Conservation (phyloP, 2,797 vertebrate genomes). For the Hafferia zeledoni region DNA sequence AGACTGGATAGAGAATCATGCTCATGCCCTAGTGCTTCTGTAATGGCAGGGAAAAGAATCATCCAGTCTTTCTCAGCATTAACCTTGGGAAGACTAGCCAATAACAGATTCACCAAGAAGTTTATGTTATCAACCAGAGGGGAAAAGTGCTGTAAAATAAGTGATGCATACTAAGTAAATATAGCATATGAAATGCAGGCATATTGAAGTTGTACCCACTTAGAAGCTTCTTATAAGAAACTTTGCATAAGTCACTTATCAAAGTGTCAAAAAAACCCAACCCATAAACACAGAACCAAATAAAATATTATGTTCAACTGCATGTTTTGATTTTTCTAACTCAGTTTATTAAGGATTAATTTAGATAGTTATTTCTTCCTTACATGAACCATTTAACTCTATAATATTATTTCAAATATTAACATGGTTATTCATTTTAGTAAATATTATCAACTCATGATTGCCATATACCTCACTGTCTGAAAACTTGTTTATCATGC, state of each 20-base stretch:
- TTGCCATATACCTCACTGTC: neutral
- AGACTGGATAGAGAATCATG: neutral
- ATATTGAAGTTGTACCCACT: neutral
- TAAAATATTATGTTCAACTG: neutral
- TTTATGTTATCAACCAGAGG: neutral
- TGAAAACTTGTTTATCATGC: neutral
- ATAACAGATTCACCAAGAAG: neutral
- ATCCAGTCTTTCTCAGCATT: neutral
- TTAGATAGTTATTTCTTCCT: neutral
- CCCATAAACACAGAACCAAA: neutral
- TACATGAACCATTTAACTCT: neutral
- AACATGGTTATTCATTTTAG: neutral
- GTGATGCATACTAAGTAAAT: neutral
- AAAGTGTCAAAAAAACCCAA: neutral
- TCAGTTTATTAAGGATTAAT: neutral
- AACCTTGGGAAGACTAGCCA: neutral
- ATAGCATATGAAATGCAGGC: neutral
- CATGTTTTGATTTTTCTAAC: neutral
- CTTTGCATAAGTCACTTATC: neutral
- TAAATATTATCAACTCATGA: neutral
- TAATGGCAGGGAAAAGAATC: neutral
- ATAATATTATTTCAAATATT: neutral
- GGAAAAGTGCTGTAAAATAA: neutral
- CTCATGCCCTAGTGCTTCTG: neutral
- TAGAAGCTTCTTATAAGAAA: neutral